Percentiles rank a stretch among this genome's conserved stretches.
These are phyloP conservation scores for Amphiprion ocellaris DNA, from an alignment of 2,113 vertebrate genomes.

Conservation along the genomic window DNA sequence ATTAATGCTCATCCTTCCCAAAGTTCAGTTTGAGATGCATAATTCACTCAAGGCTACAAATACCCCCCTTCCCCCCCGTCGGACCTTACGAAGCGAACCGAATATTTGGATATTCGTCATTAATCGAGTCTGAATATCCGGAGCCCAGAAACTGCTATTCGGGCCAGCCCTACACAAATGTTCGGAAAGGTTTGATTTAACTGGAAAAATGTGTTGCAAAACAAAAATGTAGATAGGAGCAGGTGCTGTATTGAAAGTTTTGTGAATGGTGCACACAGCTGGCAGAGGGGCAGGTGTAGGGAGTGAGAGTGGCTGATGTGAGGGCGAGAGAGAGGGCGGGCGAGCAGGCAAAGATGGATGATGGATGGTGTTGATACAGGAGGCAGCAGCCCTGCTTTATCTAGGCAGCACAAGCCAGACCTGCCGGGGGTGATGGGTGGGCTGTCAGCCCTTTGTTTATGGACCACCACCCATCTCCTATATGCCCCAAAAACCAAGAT, in stretches of 20 bases:
- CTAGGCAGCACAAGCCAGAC: constrained; percentile 83
- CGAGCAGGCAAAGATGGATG: constrained; percentile 80
- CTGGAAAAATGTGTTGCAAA: background rate
- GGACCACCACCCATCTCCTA: constrained; percentile 81
- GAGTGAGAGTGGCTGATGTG: constrained; percentile 64
- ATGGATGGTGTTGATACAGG: constrained; percentile 86
- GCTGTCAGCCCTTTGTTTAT: constrained; percentile 87
- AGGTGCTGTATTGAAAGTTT: constrained; percentile 25
- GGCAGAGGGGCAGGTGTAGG: constrained; percentile 64
- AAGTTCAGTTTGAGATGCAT: constrained; percentile 48
- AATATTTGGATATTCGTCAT: too few species aligned
- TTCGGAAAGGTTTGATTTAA: constrained; percentile 18
- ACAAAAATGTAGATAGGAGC: constrained; percentile 2
- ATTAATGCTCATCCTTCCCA: constrained; percentile 72
- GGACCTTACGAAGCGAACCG: too few species aligned
- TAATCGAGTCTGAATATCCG: too few species aligned
- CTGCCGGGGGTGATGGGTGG: constrained; percentile 86
- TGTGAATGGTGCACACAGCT: constrained; percentile 34
- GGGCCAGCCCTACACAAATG: too few species aligned
- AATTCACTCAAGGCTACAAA: constrained; percentile 32
- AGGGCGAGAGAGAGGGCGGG: constrained; percentile 51
- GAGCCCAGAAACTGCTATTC: too few species aligned
- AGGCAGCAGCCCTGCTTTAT: constrained; percentile 83
- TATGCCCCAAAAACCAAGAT: constrained; percentile 71
- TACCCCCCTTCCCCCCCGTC: too few species aligned